Evolutionary conservation across 2,797 vertebrate genomes (phyloP), one percentile per base, ranked within the genome.

Genomic region (Sternarchorhynchus goeldii): DNA sequence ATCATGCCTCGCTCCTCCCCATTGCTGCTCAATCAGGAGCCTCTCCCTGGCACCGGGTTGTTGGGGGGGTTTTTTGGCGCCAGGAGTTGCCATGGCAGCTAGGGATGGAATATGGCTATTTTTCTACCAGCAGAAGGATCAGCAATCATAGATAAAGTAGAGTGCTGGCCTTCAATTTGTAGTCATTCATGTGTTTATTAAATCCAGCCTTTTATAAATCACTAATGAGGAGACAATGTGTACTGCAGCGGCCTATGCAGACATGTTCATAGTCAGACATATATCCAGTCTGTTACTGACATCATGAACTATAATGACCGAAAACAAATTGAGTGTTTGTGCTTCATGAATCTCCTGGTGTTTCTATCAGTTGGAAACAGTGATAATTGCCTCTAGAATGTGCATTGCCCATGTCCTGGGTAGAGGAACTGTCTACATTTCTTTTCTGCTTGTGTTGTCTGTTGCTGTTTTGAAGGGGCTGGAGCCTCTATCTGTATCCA

Each of bases 71-170:
- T 65, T 53, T 57, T 20, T 36, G 50, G 55, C 17, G 58, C 20
- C 4, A 29, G 21, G 45, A 76, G 84, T 82, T 84, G 64, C 81
- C 76, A 77, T 81, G 70, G 66, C 75, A 50, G 68, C 57, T 64
- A 32, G n/a, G 75, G 72, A 59, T 36, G 31, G 45, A 62, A 53
- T 75, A 75, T 82, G 71, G 58, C 18, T 16, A 29, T 50, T 29
- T 64, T 25, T 12, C 45, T 50, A 50, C 45, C 45, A 39, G 69
- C 14, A 32, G 53, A 57, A 16, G 10, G 12, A 14, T 39, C 32
- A 25, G 32, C n/a, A 57, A 21, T 39, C 58, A 25, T 29, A 25
- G 2, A 45, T 50, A 32, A 1, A 7, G 18, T 16, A 17, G 41
- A 68, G 65, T 50, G 6, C 20, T 53, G 21, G 17, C 39, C 25